phyloP scores from a whole-genome alignment of 2,797 vertebrate genomes.

The Nasua narica region DNA sequence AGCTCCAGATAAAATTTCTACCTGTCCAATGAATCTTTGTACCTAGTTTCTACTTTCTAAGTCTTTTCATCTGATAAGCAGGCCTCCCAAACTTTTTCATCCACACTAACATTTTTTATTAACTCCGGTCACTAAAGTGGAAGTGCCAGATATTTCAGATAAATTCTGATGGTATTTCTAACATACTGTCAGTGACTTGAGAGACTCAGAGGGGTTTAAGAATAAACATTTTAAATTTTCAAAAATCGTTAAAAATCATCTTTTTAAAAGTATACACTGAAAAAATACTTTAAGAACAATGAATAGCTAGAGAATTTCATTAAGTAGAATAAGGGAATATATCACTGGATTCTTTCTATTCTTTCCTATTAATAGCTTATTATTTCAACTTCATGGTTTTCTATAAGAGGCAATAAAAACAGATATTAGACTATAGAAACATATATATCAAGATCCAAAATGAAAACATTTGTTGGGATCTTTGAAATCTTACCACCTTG shows the following conservation, averaged over 20 bases:
- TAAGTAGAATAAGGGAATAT: neutral
- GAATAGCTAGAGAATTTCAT: neutral
- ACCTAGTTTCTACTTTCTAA: neutral
- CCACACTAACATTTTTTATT: neutral
- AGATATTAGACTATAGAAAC: neutral
- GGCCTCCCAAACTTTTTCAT: neutral
- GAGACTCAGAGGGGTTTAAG: neutral
- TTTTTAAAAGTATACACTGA: neutral
- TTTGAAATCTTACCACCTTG: neutral
- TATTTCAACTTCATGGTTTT: slow-evolving; percentile 50
- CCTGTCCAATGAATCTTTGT: no score
- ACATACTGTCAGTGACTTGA: neutral
- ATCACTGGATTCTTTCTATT: neutral
- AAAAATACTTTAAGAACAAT: slow-evolving; percentile 28
- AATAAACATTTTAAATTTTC: slow-evolving; percentile 15
- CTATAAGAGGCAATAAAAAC: neutral
- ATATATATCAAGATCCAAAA: slow-evolving; percentile 24
- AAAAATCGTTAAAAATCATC: neutral
- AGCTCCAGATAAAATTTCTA: neutral
- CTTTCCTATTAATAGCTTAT: neutral
- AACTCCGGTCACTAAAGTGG: neutral
- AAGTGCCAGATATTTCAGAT: slow-evolving; percentile 4
- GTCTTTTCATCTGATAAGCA: neutral
- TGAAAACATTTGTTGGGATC: neutral
- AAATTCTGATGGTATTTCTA: slow-evolving; percentile 18